phyloP scores from a whole-genome alignment of 1,140 invertebrate genomes.

The Neodiprion fabricii region DNA sequence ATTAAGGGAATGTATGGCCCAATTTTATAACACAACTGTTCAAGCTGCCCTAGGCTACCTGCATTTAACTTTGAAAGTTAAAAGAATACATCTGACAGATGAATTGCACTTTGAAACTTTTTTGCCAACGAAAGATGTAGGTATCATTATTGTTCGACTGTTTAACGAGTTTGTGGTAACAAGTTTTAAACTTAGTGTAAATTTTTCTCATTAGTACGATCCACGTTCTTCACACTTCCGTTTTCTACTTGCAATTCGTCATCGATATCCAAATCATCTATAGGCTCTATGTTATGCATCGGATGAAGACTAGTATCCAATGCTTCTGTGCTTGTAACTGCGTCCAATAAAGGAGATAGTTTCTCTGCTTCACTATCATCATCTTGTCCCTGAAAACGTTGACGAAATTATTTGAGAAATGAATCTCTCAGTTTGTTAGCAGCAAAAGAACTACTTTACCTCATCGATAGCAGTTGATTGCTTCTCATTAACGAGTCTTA shows the following conservation, averaged over 20 bases:
- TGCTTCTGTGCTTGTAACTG: constrained; percentile 58
- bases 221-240: constrained; percentile 35
- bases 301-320: constrained; percentile 43
- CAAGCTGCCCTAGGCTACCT: not conserved
- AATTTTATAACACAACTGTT: not conserved
- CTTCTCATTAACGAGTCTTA: constrained; percentile 67
- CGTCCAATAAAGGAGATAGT: constrained; percentile 75
- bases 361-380: constrained; percentile 84
- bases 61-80: not conserved
- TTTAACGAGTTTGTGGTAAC: not conserved
- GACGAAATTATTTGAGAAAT: constrained; percentile 12
- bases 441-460: constrained; percentile 40
- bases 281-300: constrained; percentile 52
- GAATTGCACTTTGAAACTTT: not conserved
- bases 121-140: not conserved
- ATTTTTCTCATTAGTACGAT: not conserved
- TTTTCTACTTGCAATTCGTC: constrained; percentile 52
- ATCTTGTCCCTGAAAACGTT: constrained; percentile 61
- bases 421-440: constrained; percentile 10
- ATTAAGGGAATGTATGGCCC: not conserved
- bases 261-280: constrained; percentile 53
- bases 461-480: constrained; percentile 58
- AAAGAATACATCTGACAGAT: not conserved
- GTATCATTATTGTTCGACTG: not conserved
- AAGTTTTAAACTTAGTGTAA: not conserved